Evolutionary conservation across 2,113 vertebrate species (phyloP).

Genomic region (Taxidea taxus): DNA sequence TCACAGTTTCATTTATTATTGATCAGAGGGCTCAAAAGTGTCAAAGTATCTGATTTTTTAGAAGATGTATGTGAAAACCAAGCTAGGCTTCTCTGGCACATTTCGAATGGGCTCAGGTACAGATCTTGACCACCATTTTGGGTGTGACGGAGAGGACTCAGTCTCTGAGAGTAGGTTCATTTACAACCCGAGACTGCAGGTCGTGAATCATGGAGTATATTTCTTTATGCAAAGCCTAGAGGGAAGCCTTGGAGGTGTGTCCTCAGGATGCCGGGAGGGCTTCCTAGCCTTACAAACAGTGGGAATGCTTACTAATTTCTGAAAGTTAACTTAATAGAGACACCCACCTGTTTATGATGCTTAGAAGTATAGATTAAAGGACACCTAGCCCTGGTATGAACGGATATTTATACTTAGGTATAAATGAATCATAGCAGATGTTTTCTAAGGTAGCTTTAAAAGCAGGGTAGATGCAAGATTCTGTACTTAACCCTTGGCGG

Average conservation of each 20-base stretch:
- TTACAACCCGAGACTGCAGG: background rate
- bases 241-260: background rate
- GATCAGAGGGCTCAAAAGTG: background rate
- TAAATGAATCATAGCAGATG: background rate
- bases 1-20: slow-evolving; percentile 34
- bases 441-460: background rate
- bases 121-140: background rate
- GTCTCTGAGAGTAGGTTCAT: background rate
- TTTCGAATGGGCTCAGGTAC: background rate
- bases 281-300: background rate
- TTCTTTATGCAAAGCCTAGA: background rate
- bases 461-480: background rate
- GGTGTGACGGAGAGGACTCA: background rate
- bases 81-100: background rate
- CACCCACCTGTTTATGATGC: background rate
- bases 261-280: background rate
- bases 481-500: background rate
- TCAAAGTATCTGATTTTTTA: background rate
- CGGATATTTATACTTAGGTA: background rate
- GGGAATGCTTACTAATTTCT: background rate
- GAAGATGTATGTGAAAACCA: background rate
- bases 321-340: background rate
- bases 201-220: background rate
- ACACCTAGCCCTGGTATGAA: background rate
- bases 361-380: background rate